These are phyloP conservation scores for Plebejus melissa DNA, from an alignment of 2,888 invertebrate genomes.

Conservation along the genomic window DNA sequence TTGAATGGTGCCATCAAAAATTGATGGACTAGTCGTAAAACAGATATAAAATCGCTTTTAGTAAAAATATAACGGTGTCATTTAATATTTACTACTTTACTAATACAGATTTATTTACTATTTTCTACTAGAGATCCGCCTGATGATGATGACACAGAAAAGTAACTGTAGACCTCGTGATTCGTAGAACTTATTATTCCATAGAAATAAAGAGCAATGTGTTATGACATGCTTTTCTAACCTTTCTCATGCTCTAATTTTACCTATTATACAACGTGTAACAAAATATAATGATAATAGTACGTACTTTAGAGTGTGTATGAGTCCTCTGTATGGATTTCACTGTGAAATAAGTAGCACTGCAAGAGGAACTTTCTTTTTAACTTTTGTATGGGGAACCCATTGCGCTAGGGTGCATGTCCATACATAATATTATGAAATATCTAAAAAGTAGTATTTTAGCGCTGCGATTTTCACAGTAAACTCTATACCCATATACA, in stretches of 20 bases:
- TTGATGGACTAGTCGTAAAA: not conserved
- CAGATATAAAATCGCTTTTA: not conserved
- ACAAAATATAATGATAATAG: too few relatives aligned
- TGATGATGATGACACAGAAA: not conserved
- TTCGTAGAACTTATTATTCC: not conserved
- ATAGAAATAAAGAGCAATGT: not conserved
- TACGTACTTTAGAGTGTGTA: too few relatives aligned
- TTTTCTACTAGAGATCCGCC: not conserved
- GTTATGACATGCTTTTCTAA: not conserved
- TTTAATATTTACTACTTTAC: not conserved
- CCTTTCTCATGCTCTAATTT: not conserved
- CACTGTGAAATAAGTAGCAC: too few relatives aligned
- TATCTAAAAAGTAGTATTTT: too few relatives aligned
- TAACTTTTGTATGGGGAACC: too few relatives aligned
- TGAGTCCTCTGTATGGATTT: too few relatives aligned
- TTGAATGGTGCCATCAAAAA: not conserved
- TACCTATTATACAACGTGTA: not conserved
- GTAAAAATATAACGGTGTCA: not conserved
- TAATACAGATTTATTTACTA: too few relatives aligned
- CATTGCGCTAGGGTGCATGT: too few relatives aligned
- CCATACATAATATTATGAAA: too few relatives aligned
- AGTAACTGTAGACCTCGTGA: not conserved
- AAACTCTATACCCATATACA: too few relatives aligned
- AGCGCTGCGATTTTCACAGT: too few relatives aligned
- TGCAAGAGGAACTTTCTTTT: too few relatives aligned